phyloP scores from a whole-genome alignment of 1,140 invertebrate genomes.

The Drosophila athabasca region DNA sequence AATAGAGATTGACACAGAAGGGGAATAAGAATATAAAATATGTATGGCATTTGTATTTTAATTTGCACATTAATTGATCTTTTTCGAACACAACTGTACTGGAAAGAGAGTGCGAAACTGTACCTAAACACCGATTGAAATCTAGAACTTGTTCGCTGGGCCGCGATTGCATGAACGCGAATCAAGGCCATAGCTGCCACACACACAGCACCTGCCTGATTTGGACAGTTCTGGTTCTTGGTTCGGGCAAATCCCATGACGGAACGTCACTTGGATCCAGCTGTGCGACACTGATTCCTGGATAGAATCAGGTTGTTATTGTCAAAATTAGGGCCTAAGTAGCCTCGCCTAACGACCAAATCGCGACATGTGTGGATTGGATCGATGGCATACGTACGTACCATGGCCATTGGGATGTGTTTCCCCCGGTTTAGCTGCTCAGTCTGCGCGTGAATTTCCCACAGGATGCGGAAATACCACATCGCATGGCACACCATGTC shows the following conservation, averaged over 20 bases:
- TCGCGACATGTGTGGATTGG: conserved; percentile 32
- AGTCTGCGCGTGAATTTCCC: conserved; percentile 29
- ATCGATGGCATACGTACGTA: not conserved
- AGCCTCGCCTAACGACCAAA: conserved; percentile 29
- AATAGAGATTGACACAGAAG: too few species aligned
- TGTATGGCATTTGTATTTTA: too few species aligned
- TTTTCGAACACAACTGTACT: too few species aligned
- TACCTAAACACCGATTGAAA: too few species aligned
- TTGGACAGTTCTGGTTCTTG: not conserved
- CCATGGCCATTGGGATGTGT: not conserved
- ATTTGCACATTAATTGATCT: too few species aligned
- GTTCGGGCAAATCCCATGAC: conserved; percentile 37
- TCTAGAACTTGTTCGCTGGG: too few species aligned
- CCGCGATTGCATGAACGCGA: too few species aligned
- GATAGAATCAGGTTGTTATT: conserved; percentile 37
- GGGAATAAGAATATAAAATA: too few species aligned
- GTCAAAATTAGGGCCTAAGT: conserved; percentile 46
- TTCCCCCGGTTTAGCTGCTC: conserved; percentile 37
- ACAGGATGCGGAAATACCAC: conserved; percentile 39
- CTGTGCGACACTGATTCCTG: conserved; percentile 7
- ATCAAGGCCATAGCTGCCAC: conserved; percentile 11
- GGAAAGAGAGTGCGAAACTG: too few species aligned
- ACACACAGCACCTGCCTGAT: too few species aligned
- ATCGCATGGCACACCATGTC: conserved; percentile 19
- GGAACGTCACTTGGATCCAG: conserved; percentile 27